Percentiles rank a stretch among this genome's conserved stretches.
phyloP scores from a whole-genome alignment of 2,888 invertebrate species.

The Apoda limacodes region DNA sequence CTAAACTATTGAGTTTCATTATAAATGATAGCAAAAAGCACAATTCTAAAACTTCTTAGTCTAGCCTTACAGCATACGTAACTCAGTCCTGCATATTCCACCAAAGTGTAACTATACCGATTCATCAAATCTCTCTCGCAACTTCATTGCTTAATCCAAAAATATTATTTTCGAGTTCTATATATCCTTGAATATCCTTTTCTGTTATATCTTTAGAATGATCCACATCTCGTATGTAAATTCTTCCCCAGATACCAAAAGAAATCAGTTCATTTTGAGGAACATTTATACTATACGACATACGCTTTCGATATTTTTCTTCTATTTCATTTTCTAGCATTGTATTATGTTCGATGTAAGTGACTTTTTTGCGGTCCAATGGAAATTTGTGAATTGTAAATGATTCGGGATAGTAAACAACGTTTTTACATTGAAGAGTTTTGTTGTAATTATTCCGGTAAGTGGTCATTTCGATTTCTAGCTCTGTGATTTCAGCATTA shows the following conservation, averaged over 20 bases:
- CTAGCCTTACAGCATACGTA: too few relatives aligned
- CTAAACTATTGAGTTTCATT: not conserved
- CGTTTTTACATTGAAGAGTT: constrained; percentile 40
- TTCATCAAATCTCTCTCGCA: too few relatives aligned
- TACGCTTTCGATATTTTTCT: constrained; percentile 4
- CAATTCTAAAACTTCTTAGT: too few relatives aligned
- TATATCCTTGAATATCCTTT: constrained; percentile 32
- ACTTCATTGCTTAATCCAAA: too few relatives aligned
- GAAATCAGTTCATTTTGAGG: constrained; percentile 52
- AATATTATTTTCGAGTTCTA: constrained; percentile 35
- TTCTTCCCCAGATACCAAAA: constrained; percentile 57
- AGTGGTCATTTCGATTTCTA: constrained; percentile 57
- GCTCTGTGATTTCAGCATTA: constrained; percentile 43
- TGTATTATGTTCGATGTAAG: constrained; percentile 21
- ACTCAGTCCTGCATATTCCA: too few relatives aligned
- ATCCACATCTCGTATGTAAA: constrained; percentile 57
- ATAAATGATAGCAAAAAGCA: too few relatives aligned
- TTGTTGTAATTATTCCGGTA: constrained; percentile 35
- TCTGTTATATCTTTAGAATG: constrained; percentile 28
- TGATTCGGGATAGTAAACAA: constrained; percentile 61
- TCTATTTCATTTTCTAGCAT: constrained; percentile 3
- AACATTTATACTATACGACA: constrained; percentile 32
- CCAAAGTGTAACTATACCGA: too few relatives aligned
- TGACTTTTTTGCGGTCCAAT: constrained; percentile 38
- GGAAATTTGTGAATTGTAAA: constrained; percentile 60